A percentile compares a stretch with the other conserved stretches of the same genome.
phyloP scores from a whole-genome alignment of 2,113 vertebrate species.

The Psettodes erumei region DNA sequence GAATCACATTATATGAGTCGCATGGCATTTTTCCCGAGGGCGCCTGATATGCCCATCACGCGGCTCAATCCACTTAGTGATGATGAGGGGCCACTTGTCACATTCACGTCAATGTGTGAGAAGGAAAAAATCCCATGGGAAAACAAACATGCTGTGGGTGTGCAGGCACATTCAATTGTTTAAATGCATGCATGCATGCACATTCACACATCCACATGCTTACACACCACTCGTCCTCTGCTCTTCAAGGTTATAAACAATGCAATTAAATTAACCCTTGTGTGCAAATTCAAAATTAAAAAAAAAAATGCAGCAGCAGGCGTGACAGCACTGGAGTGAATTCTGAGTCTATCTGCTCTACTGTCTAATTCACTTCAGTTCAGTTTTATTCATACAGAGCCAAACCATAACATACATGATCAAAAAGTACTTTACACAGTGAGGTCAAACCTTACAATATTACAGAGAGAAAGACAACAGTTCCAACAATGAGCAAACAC shows the following conservation, averaged over 20 bases:
- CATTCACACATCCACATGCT: neutral
- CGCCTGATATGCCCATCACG: slow-evolving; percentile 48
- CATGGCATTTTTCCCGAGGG: slow-evolving; percentile 44
- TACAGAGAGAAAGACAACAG: too few species aligned
- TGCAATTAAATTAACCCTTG: slow-evolving; percentile 30
- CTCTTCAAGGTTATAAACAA: slow-evolving; percentile 39
- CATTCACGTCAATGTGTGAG: slow-evolving; percentile 14
- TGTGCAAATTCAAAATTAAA: neutral
- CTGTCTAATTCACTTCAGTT: too few species aligned
- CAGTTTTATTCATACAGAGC: too few species aligned
- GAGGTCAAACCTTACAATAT: too few species aligned
- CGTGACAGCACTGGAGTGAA: neutral
- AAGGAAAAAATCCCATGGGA: slow-evolving; percentile 12
- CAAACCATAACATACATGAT: too few species aligned
- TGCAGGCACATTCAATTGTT: slow-evolving; percentile 1
- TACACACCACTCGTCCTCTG: neutral
- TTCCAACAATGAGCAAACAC: too few species aligned
- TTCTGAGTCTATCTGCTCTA: slow-evolving; percentile 29
- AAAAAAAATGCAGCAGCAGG: slow-evolving; percentile 6
- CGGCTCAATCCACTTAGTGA: slow-evolving; percentile 57
- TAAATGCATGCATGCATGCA: slow-evolving; percentile 28
- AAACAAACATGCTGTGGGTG: neutral
- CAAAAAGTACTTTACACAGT: too few species aligned
- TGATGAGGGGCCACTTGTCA: slow-evolving; percentile 50
- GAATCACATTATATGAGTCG: slow-evolving; percentile 47